Percentiles rank a stretch among this genome's conserved stretches.
These are phyloP conservation scores for Cataglyphis albicans DNA, from an alignment of 2,888 invertebrate species.

Conservation along the genomic window DNA sequence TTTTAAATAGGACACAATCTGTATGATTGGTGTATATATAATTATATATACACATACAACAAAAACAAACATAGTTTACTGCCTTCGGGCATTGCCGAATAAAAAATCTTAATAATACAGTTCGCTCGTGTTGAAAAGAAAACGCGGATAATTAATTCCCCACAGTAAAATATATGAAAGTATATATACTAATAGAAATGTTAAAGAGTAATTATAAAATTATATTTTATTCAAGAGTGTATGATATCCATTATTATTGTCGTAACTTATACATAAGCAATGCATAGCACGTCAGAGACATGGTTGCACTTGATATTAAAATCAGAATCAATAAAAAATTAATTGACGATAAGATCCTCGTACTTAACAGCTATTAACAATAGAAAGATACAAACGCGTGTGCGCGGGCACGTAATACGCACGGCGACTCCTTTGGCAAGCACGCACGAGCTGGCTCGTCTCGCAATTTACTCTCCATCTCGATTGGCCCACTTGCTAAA, in stretches of 20 bases:
- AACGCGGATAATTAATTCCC: neutral
- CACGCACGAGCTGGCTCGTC: conserved; percentile 56
- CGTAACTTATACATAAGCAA: neutral
- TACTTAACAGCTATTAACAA: neutral
- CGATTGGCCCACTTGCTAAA: conserved; percentile 85
- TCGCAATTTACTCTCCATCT: conserved; percentile 84
- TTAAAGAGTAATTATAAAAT: conserved; percentile 1
- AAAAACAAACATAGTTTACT: neutral
- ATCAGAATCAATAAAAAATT: neutral
- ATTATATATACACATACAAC: neutral
- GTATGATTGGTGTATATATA: neutral
- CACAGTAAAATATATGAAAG: neutral
- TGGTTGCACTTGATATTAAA: neutral
- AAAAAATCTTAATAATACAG: neutral
- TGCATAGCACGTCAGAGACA: neutral
- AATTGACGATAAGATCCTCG: conserved; percentile 1
- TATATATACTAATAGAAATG: neutral
- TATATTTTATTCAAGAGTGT: conserved; percentile 6
- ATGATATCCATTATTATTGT: neutral
- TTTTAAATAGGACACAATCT: conserved; percentile 33
- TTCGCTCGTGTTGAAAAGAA: neutral
- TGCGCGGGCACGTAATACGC: conserved; percentile 54
- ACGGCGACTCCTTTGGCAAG: conserved; percentile 45
- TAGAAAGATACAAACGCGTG: neutral
- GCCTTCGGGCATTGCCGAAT: neutral